Evolutionary conservation across 2,888 invertebrate genomes (phyloP).

Genomic region (Cheilosia urbana): DNA sequence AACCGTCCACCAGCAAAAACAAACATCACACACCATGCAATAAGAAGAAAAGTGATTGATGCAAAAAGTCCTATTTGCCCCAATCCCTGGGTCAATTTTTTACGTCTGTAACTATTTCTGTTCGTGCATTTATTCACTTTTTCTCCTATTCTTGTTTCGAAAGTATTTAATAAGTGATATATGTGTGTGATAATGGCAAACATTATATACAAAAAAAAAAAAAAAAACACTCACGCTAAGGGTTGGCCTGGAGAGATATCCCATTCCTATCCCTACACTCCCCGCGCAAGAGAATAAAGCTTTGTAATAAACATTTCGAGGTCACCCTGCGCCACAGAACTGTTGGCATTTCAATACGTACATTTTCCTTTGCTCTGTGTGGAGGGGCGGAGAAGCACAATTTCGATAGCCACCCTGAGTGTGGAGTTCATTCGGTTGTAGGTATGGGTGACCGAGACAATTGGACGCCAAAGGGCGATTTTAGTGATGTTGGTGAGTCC

Average conservation of each 20-base stretch:
- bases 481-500: slow-evolving; percentile 48
- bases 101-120: slow-evolving; percentile 11
- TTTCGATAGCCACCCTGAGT: slow-evolving; percentile 69
- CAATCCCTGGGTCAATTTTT: slow-evolving; percentile 45
- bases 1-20: neutral
- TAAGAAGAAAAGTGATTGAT: slow-evolving; percentile 55
- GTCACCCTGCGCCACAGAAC: slow-evolving; percentile 51
- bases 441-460: slow-evolving; percentile 73
- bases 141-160: slow-evolving; percentile 5
- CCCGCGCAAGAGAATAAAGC: slow-evolving; percentile 35
- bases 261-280: slow-evolving; percentile 3
- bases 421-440: slow-evolving; percentile 33
- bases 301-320: slow-evolving; percentile 60
- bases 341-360: slow-evolving; percentile 59
- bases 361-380: slow-evolving; percentile 10
- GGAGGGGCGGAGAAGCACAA: slow-evolving; percentile 8
- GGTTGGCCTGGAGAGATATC: slow-evolving; percentile 19
- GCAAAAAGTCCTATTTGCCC: slow-evolving; percentile 44
- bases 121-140: slow-evolving; percentile 13
- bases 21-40: neutral
- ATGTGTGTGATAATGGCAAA: slow-evolving; percentile 39
- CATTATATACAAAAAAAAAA: slow-evolving; percentile 12
- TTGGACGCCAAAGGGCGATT: slow-evolving; percentile 72
- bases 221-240: slow-evolving; percentile 36
- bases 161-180: slow-evolving; percentile 37